phyloP scores from a whole-genome alignment of 2,113 vertebrate genomes.

The Pitta sordida region DNA sequence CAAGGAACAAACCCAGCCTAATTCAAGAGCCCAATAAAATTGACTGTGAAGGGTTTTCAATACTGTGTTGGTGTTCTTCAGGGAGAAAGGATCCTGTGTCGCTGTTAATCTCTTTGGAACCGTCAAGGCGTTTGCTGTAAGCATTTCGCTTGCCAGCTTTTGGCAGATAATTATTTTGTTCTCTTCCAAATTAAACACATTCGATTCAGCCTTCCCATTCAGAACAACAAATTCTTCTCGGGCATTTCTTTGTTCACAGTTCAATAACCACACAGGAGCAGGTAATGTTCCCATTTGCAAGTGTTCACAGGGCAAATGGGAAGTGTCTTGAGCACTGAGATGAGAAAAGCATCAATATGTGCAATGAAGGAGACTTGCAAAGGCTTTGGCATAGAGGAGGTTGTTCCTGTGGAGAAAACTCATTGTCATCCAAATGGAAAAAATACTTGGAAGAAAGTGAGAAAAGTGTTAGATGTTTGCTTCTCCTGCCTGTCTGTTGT shows the following conservation, averaged over 20 bases:
- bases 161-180: slow-evolving; percentile 43
- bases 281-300: slow-evolving; percentile 13
- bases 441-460: background rate
- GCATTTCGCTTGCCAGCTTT: background rate
- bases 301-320: background rate
- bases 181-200: background rate
- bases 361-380: background rate
- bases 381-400: background rate
- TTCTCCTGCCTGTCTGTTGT: background rate
- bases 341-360: background rate
- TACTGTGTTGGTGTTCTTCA: background rate
- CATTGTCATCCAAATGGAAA: background rate
- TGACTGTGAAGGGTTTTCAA: background rate
- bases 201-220: background rate
- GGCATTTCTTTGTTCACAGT: background rate
- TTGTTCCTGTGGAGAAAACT: background rate
- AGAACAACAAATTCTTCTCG: background rate
- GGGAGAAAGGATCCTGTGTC: background rate
- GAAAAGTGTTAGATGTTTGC: background rate
- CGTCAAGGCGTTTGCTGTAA: background rate
- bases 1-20: background rate
- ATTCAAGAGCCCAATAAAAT: slow-evolving; percentile 4
- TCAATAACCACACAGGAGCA: background rate
- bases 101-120: slow-evolving; percentile 21
- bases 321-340: background rate